A percentile compares a stretch with the other conserved stretches of the same genome.
These are phyloP conservation scores for Polydrusus pterygomalis DNA, from an alignment of 2,888 invertebrate genomes.

Conservation along the genomic window DNA sequence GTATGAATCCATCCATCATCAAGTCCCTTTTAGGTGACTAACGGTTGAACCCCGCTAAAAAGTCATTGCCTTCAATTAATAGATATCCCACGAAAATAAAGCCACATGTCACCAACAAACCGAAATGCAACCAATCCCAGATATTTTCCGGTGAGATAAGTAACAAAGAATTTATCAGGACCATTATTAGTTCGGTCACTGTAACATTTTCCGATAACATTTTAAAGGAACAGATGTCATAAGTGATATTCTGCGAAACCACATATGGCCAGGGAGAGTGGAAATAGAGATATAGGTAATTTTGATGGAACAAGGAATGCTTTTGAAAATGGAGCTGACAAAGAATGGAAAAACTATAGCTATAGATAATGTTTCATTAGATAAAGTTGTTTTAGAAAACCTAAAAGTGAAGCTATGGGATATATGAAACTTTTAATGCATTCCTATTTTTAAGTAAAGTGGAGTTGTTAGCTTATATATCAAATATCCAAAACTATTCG, in stretches of 20 bases:
- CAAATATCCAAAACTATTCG: not conserved
- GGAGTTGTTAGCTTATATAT: too few species aligned
- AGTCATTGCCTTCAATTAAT: constrained; percentile 17
- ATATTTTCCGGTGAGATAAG: constrained; percentile 29
- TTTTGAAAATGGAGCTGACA: constrained; percentile 9
- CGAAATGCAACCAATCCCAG: constrained; percentile 28
- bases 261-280: constrained; percentile 27
- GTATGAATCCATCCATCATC: constrained; percentile 20
- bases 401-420: too few species aligned
- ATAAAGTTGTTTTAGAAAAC: too few species aligned
- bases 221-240: constrained; percentile 35
- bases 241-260: constrained; percentile 33
- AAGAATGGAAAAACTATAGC: not conserved
- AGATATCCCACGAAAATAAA: constrained; percentile 34
- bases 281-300: constrained; percentile 27
- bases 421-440: too few species aligned
- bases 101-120: constrained; percentile 41
- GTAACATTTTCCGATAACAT: constrained; percentile 13
- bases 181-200: constrained; percentile 40
- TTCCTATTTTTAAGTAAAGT: too few species aligned
- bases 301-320: constrained; percentile 3
- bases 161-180: constrained; percentile 31
- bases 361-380: too few species aligned
- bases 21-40: constrained; percentile 28
- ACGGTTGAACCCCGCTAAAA: not conserved